Evolutionary conservation across 2,888 invertebrate genomes (phyloP), one percentile per base, ranked within the genome.

Genomic region (Melanargia galathea): DNA sequence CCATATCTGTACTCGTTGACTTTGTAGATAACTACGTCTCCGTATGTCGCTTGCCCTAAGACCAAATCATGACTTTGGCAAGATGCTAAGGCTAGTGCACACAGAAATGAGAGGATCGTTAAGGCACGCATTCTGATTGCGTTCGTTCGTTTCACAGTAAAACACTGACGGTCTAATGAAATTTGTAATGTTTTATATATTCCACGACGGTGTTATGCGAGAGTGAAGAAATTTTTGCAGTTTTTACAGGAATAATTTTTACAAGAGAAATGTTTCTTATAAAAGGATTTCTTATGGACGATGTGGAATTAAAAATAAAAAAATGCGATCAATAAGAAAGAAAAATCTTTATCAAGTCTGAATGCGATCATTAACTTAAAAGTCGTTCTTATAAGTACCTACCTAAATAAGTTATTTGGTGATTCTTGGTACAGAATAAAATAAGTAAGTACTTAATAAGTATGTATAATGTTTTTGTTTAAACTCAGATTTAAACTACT

Each of bases 1-100:
- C 84, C 87, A 49, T 87, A 88, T 75, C 87, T 91, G 63, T 75
- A 77, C 64, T 87, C 86, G 70, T 83, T 83, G 3, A 64, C 51
- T 72, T 83, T 88, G 71, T 75, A 83, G 0, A 90, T 67, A 3
- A 85, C 75, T 13, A 86, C 79, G 70, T 90, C 90, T 1, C 90
- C 87, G 71, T 84, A 89, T 0, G 77, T 76, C 0, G 83, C 75
- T 61, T 84, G 84, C 0, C 90, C 90, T 0, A 85, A 38, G 0
- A 66, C 62, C 24, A 91, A 65, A 69, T 90, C 85, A 66, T 91
- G 90, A 74, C 87, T 89, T 62, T 90, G 90, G 65, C 78, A 68
- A 46, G 68, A 68, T 13, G 69, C 74, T 0, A 77, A 73, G 0
- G 82, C 81, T 57, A 83, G 63, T 1, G 85, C 60, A 74, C 82